Evolutionary conservation across 1,140 invertebrate species (phyloP), one percentile per base, ranked within the genome.

Genomic region (Diabrotica undecimpunctata): DNA sequence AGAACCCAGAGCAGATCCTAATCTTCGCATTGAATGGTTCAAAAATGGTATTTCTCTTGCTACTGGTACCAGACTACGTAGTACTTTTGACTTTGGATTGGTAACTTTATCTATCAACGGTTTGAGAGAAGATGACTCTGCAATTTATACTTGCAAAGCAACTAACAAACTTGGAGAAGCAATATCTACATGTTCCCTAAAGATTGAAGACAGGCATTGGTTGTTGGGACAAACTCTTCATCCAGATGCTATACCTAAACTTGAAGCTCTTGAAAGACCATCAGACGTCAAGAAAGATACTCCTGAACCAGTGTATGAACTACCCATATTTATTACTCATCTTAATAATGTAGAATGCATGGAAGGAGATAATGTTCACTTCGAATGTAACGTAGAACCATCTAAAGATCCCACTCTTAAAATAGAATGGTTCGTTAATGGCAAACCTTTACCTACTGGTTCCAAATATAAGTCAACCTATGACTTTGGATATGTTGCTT

Each of bases 1-100:
- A 5, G 94, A 96, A 76, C 97, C 97, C n/a, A 86, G 95, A 73
- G 91, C 93, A 50, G 97, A 99, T 85, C 96, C 97, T 0, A 93
- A 96, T 74, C 84, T 96, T 5, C 84, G 87, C 59, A 88, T 94
- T 39, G 92, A 95, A 78, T 95, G 95, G 95, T 96, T 92, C 78
- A 95, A 95, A 75, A 96, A 97, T 78, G 92, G 94, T 36, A 80
- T 93, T n/a, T 85, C 90, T 10, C 79, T 95, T 11, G 90, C 90
- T 62, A 93, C 90, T 59, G 93, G 92, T 72, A 87, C 93, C 9
- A 84, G 94, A 68, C 82, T 96, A 54, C 88, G 91, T 70, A 94
- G 92, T 71, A 94, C 92, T 6, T 95, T 95, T 71, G 94, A 96
- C 77, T 98, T 97, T 79, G 95, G 95, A 36, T 81, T 96, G n/a